A percentile compares a stretch with the other conserved stretches of the same genome.
Conservation (phyloP, 2,113 vertebrate species). For the Chitala chitala region DNA sequence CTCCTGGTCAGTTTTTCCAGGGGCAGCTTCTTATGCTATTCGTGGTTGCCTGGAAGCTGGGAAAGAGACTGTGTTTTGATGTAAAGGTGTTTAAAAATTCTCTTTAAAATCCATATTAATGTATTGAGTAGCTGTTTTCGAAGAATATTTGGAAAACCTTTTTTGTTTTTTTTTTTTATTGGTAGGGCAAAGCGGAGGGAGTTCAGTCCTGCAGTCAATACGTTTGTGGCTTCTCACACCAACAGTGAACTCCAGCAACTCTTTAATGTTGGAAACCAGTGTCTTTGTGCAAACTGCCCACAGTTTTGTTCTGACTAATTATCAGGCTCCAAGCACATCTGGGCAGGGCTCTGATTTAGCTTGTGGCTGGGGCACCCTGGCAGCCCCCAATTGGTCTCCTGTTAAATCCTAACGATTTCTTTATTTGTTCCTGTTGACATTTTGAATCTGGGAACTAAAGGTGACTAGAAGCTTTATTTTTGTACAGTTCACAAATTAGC, state of each 20-base stretch:
- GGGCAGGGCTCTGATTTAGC: background rate
- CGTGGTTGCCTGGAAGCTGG: too few species aligned
- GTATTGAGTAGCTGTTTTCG: too few species aligned
- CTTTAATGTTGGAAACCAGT: too few species aligned
- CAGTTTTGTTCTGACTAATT: background rate
- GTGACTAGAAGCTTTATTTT: background rate
- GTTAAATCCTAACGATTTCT: background rate
- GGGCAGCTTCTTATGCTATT: too few species aligned
- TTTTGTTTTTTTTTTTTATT: too few species aligned
- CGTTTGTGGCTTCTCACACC: background rate
- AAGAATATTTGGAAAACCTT: too few species aligned
- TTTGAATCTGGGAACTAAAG: background rate
- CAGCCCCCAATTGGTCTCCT: background rate
- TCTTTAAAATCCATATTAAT: too few species aligned
- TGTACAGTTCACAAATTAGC: background rate
- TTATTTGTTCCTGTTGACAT: background rate
- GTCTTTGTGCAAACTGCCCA: background rate
- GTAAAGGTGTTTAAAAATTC: too few species aligned
- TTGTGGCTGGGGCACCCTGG: background rate
- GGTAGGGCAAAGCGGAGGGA: too few species aligned
- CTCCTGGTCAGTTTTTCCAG: too few species aligned
- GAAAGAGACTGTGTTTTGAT: too few species aligned
- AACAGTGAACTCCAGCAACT: background rate
- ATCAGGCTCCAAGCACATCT: background rate
- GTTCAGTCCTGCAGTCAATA: too few species aligned